Conservation (phyloP, 2,797 vertebrate genomes). For the Triplophysa yarkandensis region DNA sequence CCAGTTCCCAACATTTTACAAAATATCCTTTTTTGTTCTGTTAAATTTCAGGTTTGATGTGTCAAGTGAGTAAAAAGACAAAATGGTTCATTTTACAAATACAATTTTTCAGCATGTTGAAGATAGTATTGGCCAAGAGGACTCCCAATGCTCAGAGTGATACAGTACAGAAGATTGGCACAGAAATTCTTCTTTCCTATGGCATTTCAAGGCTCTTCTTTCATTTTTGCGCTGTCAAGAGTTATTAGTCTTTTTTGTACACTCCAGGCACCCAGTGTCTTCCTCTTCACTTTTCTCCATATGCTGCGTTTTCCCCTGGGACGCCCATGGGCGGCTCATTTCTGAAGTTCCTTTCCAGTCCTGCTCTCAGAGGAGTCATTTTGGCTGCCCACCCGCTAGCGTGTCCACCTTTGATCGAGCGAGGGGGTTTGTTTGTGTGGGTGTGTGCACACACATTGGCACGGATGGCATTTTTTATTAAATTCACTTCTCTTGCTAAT, state of each 20-base stretch:
- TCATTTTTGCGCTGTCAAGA: conserved; percentile 27
- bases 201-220: conserved; percentile 17
- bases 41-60: no score
- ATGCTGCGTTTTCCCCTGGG: conserved; percentile 50
- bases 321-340: conserved; percentile 49
- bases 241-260: conserved; percentile 27
- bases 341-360: conserved; percentile 52
- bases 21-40: no score
- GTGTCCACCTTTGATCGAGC: conserved; percentile 42
- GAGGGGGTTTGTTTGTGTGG: conserved; percentile 32
- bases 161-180: conserved; percentile 9
- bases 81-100: no score
- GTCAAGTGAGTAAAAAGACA: no score
- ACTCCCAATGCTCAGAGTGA: neutral
- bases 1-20: no score
- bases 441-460: conserved; percentile 20
- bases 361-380: conserved; percentile 52
- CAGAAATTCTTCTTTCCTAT: neutral
- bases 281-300: conserved; percentile 44
- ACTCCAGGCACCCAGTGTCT: conserved; percentile 8
- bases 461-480: conserved; percentile 56
- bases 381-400: conserved; percentile 58
- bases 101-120: neutral
- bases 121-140: neutral
- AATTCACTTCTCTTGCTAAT: conserved; percentile 56